Percentiles rank a stretch among this genome's conserved stretches.
These are phyloP conservation scores for Aleadryas rufinucha DNA, from an alignment of 2,113 vertebrate genomes.

Conservation along the genomic window DNA sequence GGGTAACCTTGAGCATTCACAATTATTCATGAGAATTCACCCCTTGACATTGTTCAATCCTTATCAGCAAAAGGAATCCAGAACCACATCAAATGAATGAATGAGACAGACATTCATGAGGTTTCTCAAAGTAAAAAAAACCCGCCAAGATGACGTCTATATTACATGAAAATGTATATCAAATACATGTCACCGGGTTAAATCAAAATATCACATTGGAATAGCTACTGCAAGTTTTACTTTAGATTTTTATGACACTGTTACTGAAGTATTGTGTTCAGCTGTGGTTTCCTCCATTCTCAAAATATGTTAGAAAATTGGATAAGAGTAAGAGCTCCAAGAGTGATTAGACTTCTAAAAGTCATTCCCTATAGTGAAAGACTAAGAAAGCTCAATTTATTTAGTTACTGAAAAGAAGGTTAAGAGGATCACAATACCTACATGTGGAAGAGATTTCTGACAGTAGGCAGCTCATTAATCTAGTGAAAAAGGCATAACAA, in stretches of 20 bases:
- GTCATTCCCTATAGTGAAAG: conserved; percentile 46
- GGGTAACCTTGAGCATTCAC: background rate
- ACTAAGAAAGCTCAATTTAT: conserved; percentile 58
- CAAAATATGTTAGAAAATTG: conserved; percentile 24
- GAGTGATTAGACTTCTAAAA: conserved; percentile 54
- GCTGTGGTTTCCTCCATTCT: background rate
- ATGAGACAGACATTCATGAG: background rate
- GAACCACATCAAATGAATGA: background rate
- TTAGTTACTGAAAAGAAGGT: conserved; percentile 61
- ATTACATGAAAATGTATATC: background rate
- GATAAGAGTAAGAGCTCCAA: background rate
- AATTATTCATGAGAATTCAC: background rate
- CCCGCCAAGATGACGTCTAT: background rate
- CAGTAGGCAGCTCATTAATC: conserved; percentile 66
- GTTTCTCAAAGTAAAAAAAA: background rate
- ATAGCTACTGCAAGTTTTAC: background rate
- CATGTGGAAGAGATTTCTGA: conserved; percentile 65
- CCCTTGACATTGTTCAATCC: background rate
- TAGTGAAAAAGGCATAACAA: conserved; percentile 54
- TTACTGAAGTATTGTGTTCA: background rate
- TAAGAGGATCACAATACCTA: conserved; percentile 63
- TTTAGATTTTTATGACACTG: background rate
- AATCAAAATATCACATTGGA: background rate
- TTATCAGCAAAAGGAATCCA: background rate
- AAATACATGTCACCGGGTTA: background rate